Evolutionary conservation across 2,113 vertebrate species (phyloP).

Genomic region (Heteronetta atricapilla): DNA sequence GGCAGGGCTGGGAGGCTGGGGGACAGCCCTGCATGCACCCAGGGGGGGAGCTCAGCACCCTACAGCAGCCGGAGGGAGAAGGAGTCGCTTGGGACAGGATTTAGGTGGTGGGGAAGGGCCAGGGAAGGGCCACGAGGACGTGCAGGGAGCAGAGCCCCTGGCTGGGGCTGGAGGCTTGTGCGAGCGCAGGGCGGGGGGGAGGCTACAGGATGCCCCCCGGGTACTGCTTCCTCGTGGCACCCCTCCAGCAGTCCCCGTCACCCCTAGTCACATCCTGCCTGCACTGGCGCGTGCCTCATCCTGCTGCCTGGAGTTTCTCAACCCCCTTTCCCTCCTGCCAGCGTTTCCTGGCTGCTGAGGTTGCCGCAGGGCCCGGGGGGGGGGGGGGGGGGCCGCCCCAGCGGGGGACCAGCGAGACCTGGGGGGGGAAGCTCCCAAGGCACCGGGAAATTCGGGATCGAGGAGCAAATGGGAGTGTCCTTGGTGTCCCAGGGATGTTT

Average conservation of each 20-base stretch:
- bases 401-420: neutral
- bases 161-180: neutral
- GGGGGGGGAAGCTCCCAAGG: neutral
- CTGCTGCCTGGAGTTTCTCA: slow-evolving; percentile 58
- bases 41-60: neutral
- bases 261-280: slow-evolving; percentile 59
- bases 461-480: neutral
- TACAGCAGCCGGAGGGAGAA: neutral
- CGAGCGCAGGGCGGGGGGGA: neutral
- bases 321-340: slow-evolving; percentile 20
- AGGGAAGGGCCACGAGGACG: neutral
- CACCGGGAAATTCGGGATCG: neutral
- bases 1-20: neutral
- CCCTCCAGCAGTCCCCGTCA: neutral
- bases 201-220: slow-evolving; percentile 19
- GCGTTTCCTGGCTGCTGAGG: slow-evolving; percentile 21
- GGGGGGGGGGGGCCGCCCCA: no score
- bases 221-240: slow-evolving; percentile 30
- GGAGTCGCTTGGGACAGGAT: neutral
- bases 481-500: neutral
- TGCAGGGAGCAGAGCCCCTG: neutral
- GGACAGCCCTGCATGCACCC: neutral
- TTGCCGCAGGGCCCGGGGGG: neutral
- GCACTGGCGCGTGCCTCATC: slow-evolving; percentile 26
- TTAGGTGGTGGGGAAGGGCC: neutral